phyloP scores from a whole-genome alignment of 1,140 invertebrate species.

The Tetramorium parvispinum region DNA sequence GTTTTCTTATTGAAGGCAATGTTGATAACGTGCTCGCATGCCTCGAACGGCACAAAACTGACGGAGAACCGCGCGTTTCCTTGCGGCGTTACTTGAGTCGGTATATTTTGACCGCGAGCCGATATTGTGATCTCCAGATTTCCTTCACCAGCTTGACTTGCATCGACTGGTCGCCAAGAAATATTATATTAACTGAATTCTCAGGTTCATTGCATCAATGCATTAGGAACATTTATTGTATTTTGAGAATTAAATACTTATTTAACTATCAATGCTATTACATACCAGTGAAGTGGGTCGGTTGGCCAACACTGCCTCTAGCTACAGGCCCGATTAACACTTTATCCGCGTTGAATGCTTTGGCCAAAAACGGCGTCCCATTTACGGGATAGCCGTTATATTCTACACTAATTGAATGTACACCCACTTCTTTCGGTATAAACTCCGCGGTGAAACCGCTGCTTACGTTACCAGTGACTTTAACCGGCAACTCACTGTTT shows the following conservation, averaged over 20 bases:
- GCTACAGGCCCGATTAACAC: constrained; percentile 94
- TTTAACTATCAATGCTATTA: neutral
- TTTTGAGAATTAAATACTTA: neutral
- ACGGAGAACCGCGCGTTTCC: constrained; percentile 96
- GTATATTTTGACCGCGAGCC: constrained; percentile 96
- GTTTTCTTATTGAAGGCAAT: constrained; percentile 98
- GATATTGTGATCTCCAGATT: constrained; percentile 99
- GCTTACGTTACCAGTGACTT: constrained; percentile 95
- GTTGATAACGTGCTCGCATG: constrained; percentile 97
- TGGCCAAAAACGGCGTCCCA: constrained; percentile 96
- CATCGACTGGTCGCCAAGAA: constrained; percentile 91
- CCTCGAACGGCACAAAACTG: constrained; percentile 97
- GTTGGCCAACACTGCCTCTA: constrained; percentile 92
- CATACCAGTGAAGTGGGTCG: constrained; percentile 94
- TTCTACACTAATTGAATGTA: constrained; percentile 95
- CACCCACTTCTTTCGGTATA: constrained; percentile 95
- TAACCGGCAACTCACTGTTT: constrained; percentile 92
- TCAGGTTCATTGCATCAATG: neutral
- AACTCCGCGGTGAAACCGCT: constrained; percentile 96
- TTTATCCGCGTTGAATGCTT: constrained; percentile 96
- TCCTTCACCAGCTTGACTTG: constrained; percentile 98
- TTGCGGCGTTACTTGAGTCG: constrained; percentile 98
- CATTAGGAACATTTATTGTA: neutral
- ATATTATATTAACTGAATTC: neutral
- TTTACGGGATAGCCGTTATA: constrained; percentile 96